Percentiles rank a stretch among this genome's conserved stretches.
Evolutionary conservation across 2,113 vertebrate genomes (phyloP).

Genomic region (Hippopotamus amphibius): DNA sequence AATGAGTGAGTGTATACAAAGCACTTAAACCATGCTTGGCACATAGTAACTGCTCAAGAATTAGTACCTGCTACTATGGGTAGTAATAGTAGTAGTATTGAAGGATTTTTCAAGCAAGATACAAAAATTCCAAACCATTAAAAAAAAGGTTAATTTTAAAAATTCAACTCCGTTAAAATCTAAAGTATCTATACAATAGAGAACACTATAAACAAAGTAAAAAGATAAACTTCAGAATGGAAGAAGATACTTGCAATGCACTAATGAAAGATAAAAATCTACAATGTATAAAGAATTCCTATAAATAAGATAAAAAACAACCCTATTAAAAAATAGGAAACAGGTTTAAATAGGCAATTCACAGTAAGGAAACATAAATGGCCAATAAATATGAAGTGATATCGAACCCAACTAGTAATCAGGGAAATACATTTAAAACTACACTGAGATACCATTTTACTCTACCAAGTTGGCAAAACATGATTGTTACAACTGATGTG

Average conservation of each 20-base stretch:
- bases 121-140: neutral
- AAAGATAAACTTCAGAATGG: neutral
- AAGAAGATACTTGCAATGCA: conserved; percentile 19
- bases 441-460: neutral
- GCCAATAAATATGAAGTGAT: neutral
- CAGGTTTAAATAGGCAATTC: neutral
- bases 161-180: conserved; percentile 10
- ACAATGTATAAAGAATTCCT: neutral
- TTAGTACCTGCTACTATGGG: neutral
- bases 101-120: neutral
- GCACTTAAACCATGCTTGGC: neutral
- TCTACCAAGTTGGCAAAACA: neutral
- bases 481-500: neutral
- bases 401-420: neutral
- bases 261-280: conserved; percentile 39
- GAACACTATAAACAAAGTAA: neutral
- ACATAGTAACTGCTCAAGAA: neutral
- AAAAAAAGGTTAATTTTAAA: neutral
- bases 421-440: neutral
- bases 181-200: conserved; percentile 39
- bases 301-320: conserved; percentile 17
- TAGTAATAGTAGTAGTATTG: neutral
- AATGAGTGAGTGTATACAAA: neutral
- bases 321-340: neutral
- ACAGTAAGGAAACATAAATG: neutral